Evolutionary conservation across 2,888 invertebrate genomes (phyloP), one percentile per base, ranked within the genome.

Genomic region (Blastobasis adustella): DNA sequence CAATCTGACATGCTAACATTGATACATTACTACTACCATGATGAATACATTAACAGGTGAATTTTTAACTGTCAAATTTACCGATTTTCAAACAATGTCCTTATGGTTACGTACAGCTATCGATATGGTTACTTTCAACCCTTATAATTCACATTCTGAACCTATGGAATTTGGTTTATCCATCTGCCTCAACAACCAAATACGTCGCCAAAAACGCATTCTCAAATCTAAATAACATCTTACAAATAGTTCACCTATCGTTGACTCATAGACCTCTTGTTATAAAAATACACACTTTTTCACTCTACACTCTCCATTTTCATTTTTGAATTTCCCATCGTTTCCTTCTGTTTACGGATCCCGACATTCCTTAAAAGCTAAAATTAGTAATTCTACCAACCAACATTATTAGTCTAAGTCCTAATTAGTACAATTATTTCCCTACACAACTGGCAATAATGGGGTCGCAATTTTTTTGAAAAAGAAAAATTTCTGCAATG

Each of bases 11-110:
- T 80, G 79, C 86, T 86, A 85, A 85, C 85, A 85, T 77, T 68
- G 71, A 82, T 78, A 83, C 82, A 79, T 74, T 79, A 78, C 67
- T 58, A 69, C 82, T 85, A 85, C 80, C 67, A 75, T 76, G 82
- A 84, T 84, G 86, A 82, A 74, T 82, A 82, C 80, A 81, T 81
- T 86, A 86, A 87, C 88, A 86, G 86, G 87, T 87, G 87, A 82
- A 69, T 71, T 73, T 68, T 73, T 81, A 83, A 81, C 78, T 74
- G 79, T 76, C 76, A 76, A 78, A 80, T 73, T 73, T 78, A 79
- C 76, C 69, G 73, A 72, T 65, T 73, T 38, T 74, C 68, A 79
- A 82, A 82, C 81, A 83, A 79, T 77, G 67, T 73, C 69, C 69
- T 71, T 73, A 66, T 10, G 62, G 68, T 67, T 62, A 63, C 69